Conservation (phyloP, 2,113 vertebrate species). For the Calypte anna region DNA sequence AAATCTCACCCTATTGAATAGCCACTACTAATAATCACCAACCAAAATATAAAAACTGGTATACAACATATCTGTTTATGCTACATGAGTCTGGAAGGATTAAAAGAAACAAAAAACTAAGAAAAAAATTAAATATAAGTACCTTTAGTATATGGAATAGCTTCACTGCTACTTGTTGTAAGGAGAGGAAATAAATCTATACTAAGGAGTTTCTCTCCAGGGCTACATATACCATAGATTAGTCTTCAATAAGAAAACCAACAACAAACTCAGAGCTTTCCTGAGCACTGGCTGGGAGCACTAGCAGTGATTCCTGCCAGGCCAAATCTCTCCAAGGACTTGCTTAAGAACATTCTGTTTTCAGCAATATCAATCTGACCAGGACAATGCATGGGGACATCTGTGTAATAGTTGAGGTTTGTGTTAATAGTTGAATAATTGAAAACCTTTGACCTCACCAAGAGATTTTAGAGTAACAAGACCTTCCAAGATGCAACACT, state of each 20-base stretch:
- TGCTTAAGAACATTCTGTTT: not conserved
- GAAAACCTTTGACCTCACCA: not conserved
- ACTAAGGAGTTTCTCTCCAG: not conserved
- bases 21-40: not conserved
- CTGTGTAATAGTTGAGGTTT: not conserved
- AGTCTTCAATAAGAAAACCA: not conserved
- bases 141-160: not conserved
- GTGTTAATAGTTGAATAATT: not conserved
- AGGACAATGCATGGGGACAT: not conserved
- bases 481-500: not conserved
- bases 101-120: not conserved
- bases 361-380: not conserved
- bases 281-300: not conserved
- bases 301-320: not conserved
- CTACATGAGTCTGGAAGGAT: not conserved
- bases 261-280: not conserved
- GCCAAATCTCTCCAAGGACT: not conserved
- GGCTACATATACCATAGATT: not conserved
- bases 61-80: not conserved
- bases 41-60: not conserved
- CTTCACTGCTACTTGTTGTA: not conserved
- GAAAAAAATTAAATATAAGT: not conserved
- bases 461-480: not conserved
- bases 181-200: not conserved
- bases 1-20: not conserved